phyloP scores from a whole-genome alignment of 1,140 invertebrate species.

The Scaptomyza graminum region DNA sequence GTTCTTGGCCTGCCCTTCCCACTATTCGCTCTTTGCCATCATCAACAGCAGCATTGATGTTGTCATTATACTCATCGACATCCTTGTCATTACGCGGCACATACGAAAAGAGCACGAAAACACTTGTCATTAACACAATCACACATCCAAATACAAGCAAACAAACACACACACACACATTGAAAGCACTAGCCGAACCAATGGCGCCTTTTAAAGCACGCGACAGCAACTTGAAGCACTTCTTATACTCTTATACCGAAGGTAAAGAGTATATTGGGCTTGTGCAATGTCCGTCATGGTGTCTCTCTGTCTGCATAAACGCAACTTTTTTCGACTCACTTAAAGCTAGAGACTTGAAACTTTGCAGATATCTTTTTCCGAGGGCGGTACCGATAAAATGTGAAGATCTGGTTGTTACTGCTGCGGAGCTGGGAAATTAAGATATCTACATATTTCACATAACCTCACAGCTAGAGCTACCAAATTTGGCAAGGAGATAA shows the following conservation, averaged over 20 bases:
- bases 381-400: too few relatives aligned
- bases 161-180: constrained; percentile 24
- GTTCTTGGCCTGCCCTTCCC: not conserved
- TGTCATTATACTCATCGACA: constrained; percentile 78
- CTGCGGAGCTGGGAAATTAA: too few relatives aligned
- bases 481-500: too few relatives aligned
- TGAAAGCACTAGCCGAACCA: constrained; percentile 8
- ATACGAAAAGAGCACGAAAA: constrained; percentile 66
- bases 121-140: constrained; percentile 79
- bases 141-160: constrained; percentile 37
- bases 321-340: too few relatives aligned
- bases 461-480: too few relatives aligned
- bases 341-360: too few relatives aligned
- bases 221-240: constrained; percentile 4
- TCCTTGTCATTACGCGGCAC: constrained; percentile 73
- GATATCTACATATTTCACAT: too few relatives aligned
- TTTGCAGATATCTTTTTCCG: too few relatives aligned
- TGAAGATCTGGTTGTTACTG: too few relatives aligned
- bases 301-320: too few relatives aligned
- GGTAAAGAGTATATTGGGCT: too few relatives aligned
- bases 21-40: constrained; percentile 33
- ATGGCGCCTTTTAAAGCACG: constrained; percentile 39
- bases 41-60: constrained; percentile 76
- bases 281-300: too few relatives aligned
- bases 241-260: not conserved